These are phyloP conservation scores for Enteromius radiatus DNA, from an alignment of 2,797 vertebrate genomes.

Conservation along the genomic window DNA sequence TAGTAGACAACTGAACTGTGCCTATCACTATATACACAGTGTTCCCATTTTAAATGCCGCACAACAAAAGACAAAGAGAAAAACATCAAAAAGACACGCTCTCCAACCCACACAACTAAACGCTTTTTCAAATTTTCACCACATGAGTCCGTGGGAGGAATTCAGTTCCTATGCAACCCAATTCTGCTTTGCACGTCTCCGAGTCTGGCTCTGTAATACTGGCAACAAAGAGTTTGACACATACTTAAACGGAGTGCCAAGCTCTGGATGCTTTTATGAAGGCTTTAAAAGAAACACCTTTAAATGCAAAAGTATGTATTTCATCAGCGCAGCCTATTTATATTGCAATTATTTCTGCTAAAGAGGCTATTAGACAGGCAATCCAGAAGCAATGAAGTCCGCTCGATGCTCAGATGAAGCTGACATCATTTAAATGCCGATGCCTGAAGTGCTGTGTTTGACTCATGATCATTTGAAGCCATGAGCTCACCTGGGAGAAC, in stretches of 20 bases:
- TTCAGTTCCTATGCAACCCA: slow-evolving; percentile 51
- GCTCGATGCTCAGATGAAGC: slow-evolving; percentile 52
- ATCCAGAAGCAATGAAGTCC: slow-evolving; percentile 59
- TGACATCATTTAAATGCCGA: slow-evolving; percentile 62
- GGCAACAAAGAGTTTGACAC: slow-evolving; percentile 69
- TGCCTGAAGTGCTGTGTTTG: slow-evolving; percentile 46
- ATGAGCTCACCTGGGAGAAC: slow-evolving; percentile 55
- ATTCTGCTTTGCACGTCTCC: slow-evolving; percentile 43
- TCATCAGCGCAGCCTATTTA: slow-evolving; percentile 64
- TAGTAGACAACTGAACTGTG: neutral
- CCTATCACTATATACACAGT: slow-evolving; percentile 14
- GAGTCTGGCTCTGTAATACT: slow-evolving; percentile 57
- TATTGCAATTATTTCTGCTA: slow-evolving; percentile 61
- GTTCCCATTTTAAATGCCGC: slow-evolving; percentile 24
- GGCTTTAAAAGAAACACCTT: slow-evolving; percentile 71
- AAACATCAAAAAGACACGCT: slow-evolving; percentile 29
- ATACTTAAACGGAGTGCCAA: slow-evolving; percentile 68
- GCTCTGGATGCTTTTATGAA: slow-evolving; percentile 65
- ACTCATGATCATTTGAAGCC: slow-evolving; percentile 47
- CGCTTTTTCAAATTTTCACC: slow-evolving; percentile 53
- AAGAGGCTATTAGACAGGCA: slow-evolving; percentile 59
- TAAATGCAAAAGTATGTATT: slow-evolving; percentile 67
- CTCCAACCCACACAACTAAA: slow-evolving; percentile 30
- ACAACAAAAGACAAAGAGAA: slow-evolving; percentile 23
- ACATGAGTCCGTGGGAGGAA: slow-evolving; percentile 51